Evolutionary conservation across 2,113 vertebrate genomes (phyloP).

Genomic region (Bagarius yarrelli): DNA sequence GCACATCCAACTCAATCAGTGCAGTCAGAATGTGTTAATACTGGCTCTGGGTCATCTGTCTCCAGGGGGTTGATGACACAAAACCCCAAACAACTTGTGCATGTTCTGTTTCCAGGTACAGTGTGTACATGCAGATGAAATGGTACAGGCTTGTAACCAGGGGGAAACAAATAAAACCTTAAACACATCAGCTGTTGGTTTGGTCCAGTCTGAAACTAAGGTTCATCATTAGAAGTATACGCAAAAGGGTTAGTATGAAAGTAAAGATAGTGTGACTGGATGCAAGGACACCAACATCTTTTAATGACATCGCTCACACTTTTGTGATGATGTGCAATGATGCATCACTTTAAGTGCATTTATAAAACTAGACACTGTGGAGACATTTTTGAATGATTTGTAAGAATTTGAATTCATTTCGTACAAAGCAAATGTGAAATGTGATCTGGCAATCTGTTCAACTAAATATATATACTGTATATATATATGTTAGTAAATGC

Average conservation of each 20-base stretch:
- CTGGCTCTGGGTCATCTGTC: constrained; percentile 42
- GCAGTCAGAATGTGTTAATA: constrained; percentile 50
- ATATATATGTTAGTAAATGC: no score
- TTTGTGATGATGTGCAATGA: not conserved
- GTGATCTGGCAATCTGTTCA: no score
- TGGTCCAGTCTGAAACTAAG: not conserved
- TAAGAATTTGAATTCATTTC: no score
- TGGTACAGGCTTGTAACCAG: not conserved
- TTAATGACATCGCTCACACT: no score
- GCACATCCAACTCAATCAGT: constrained; percentile 49
- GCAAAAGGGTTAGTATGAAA: not conserved
- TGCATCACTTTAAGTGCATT: not conserved
- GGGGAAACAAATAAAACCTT: not conserved
- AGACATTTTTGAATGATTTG: not conserved
- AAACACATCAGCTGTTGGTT: not conserved
- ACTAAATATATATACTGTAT: no score
- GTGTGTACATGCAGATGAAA: not conserved
- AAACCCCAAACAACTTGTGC: constrained; percentile 49
- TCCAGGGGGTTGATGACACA: constrained; percentile 48
- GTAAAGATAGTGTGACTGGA: not conserved
- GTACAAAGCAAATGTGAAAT: no score
- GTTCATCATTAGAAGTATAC: not conserved
- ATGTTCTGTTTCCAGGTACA: constrained; percentile 25
- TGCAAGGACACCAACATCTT: not conserved
- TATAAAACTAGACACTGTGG: not conserved